Evolutionary conservation across 2,113 vertebrate species (phyloP).

Genomic region (human (Homo sapiens)): DNA sequence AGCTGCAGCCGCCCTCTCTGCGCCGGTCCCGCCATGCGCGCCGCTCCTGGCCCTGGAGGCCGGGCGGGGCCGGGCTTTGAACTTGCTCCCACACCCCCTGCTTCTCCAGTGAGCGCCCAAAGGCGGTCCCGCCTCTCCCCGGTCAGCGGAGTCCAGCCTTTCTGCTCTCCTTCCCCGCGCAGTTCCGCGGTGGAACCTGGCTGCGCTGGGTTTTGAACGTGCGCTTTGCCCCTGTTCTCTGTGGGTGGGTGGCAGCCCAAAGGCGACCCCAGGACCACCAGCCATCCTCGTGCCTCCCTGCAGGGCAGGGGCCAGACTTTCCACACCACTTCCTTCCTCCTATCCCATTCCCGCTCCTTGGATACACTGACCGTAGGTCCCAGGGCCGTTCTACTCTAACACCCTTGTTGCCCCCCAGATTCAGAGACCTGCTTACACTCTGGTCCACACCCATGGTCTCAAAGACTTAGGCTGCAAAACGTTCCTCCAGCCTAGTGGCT

Average conservation of each 20-base stretch:
- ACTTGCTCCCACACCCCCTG: neutral
- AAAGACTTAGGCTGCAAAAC: neutral
- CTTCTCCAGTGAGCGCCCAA: neutral
- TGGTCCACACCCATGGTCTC: neutral
- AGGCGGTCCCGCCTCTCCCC: neutral
- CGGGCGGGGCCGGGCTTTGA: neutral
- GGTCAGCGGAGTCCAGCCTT: neutral
- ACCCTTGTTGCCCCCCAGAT: neutral
- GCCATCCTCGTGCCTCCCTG: neutral
- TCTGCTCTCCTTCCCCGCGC: neutral
- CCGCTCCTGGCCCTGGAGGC: neutral
- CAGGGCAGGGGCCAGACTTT: neutral
- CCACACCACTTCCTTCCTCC: neutral
- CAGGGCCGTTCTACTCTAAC: neutral
- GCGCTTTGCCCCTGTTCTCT: neutral
- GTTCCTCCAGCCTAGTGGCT: neutral
- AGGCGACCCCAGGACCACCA: neutral
- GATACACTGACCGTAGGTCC: neutral
- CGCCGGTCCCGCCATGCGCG: neutral
- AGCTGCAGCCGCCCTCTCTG: neutral
- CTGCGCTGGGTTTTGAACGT: neutral
- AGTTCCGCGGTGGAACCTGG: neutral
- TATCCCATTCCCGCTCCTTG: accelerated
- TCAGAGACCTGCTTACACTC: neutral
- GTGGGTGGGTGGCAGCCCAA: neutral